A percentile compares a stretch with the other conserved stretches of the same genome.
phyloP scores from a whole-genome alignment of 1,140 invertebrate genomes.

The Copidosoma floridanum region DNA sequence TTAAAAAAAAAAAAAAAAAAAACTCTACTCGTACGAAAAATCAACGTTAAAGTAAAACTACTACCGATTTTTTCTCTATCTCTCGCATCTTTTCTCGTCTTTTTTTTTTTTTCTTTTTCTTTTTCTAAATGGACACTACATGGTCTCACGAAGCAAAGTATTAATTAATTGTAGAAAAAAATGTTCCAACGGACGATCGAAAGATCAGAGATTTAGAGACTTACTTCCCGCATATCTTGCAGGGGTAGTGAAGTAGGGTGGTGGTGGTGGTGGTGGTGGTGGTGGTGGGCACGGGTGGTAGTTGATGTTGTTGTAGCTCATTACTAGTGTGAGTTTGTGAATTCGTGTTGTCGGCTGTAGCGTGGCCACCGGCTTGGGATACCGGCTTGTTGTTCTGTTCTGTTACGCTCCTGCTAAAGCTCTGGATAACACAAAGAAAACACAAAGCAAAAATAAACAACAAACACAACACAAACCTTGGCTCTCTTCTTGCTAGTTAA shows the following conservation, averaged over 20 bases:
- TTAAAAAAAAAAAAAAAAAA: constrained; percentile 1
- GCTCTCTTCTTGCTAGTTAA: no score
- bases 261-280: no score
- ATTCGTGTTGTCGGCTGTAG: constrained; percentile 60
- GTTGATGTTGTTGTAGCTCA: constrained; percentile 58
- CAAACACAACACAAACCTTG: constrained; percentile 53
- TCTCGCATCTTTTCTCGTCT: constrained; percentile 27
- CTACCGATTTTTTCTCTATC: constrained; percentile 25
- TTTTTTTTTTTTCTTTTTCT: no score
- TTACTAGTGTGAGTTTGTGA: constrained; percentile 59
- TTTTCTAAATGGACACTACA: no score
- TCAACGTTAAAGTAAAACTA: constrained; percentile 4
- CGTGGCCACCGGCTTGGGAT: constrained; percentile 59
- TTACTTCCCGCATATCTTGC: constrained; percentile 98
- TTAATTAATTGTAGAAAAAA: no score
- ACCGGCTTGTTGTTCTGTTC: constrained; percentile 67
- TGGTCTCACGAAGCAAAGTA: not conserved
- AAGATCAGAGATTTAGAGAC: constrained; percentile 56
- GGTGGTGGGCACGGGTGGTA: constrained; percentile 57
- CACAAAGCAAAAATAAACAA: constrained; percentile 58
- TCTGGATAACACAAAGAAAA: constrained; percentile 65
- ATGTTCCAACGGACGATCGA: constrained; percentile 24
- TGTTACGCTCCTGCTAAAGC: constrained; percentile 77
- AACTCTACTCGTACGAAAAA: constrained; percentile 9
- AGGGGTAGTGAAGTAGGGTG: constrained; percentile 73